phyloP scores from a whole-genome alignment of 2,888 invertebrate species.

The Sepioteuthis lessoniana region DNA sequence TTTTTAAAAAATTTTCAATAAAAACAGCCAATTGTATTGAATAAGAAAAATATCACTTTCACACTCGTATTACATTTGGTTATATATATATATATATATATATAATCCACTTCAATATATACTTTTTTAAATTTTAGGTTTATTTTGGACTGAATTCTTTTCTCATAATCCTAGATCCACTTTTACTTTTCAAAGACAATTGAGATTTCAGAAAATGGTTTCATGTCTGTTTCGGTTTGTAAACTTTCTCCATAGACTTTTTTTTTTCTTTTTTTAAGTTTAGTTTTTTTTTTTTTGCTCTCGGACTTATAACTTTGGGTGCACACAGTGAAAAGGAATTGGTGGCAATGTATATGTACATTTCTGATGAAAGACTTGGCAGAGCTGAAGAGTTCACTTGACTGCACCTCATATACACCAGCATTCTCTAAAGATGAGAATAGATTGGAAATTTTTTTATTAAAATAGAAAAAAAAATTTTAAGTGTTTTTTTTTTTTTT shows the following conservation, averaged over 20 bases:
- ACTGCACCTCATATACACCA: not conserved
- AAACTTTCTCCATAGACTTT: not conserved
- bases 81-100: no score
- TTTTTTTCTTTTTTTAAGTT: no score
- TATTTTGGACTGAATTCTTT: not conserved
- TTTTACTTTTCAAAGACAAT: not conserved
- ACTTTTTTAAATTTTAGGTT: not conserved
- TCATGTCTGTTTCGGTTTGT: not conserved
- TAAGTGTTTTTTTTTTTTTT: not conserved
- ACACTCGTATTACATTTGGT: no score
- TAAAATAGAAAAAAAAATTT: not conserved
- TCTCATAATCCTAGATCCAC: not conserved
- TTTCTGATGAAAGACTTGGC: not conserved
- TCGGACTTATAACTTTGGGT: not conserved
- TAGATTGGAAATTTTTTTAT: not conserved
- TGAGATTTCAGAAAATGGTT: not conserved
- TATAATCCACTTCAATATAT: no score
- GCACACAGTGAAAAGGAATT: not conserved
- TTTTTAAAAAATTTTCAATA: no score
- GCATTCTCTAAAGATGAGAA: not conserved
- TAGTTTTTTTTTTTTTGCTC: no score
- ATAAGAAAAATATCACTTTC: no score
- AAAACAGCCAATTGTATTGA: not conserved
- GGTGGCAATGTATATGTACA: not conserved
- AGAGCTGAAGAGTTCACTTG: no score